These are phyloP conservation scores for Euzophera pinguis DNA, from an alignment of 2,888 invertebrate genomes.

Conservation along the genomic window DNA sequence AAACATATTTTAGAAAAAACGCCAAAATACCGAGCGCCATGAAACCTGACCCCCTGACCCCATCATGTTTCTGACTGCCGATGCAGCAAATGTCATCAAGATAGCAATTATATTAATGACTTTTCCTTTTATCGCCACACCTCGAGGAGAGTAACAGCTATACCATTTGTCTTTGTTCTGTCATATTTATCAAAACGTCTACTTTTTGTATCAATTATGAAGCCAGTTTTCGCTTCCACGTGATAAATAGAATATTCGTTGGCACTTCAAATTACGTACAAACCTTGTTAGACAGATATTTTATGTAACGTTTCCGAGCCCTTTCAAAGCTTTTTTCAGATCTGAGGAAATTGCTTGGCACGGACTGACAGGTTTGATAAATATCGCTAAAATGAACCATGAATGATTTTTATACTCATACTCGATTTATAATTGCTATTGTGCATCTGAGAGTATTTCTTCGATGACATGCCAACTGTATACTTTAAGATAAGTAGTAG, in stretches of 20 bases:
- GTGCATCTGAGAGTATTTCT: no score
- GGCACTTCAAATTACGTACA: neutral
- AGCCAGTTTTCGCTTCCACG: neutral
- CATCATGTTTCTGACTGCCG: no score
- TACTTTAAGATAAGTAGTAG: no score
- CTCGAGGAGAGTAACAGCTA: neutral
- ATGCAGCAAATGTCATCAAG: neutral
- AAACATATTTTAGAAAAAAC: neutral
- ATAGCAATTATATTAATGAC: neutral
- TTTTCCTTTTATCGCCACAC: constrained; percentile 3
- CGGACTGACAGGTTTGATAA: neutral
- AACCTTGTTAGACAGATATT: neutral
- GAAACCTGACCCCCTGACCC: neutral
- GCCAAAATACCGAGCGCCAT: neutral
- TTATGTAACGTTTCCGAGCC: neutral
- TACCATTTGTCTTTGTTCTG: constrained; percentile 7
- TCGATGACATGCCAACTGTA: no score
- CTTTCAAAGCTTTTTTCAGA: neutral
- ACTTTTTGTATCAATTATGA: constrained; percentile 4
- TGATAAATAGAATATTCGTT: constrained; percentile 1
- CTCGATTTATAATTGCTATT: neutral
- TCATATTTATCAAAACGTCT: neutral
- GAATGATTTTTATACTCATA: constrained; percentile 15
- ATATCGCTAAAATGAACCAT: constrained; percentile 24
- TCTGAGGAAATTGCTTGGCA: neutral